phyloP scores from a whole-genome alignment of 2,888 invertebrate species.

The Lysandra coridon region DNA sequence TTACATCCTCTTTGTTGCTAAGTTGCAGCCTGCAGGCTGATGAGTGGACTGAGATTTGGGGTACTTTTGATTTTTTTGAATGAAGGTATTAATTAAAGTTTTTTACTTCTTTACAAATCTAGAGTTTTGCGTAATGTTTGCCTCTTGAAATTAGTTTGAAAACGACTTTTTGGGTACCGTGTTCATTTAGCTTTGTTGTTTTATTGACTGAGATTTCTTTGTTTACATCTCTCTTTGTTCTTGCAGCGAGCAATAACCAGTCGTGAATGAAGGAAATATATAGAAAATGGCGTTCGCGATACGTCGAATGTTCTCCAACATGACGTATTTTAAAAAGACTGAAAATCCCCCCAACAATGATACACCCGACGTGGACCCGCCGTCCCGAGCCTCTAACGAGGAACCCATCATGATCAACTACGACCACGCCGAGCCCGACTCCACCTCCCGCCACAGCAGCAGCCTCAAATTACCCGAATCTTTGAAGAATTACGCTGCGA shows the following conservation, averaged over 20 bases:
- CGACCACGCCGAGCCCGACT: conserved; percentile 60
- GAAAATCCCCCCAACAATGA: conserved; percentile 46
- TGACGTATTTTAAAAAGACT: conserved; percentile 67
- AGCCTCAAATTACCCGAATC: conserved; percentile 56
- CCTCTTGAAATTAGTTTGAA: neutral
- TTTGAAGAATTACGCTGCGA: conserved; percentile 52
- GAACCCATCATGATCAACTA: conserved; percentile 49
- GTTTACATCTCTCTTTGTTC: conserved; percentile 25
- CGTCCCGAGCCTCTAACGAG: conserved; percentile 43
- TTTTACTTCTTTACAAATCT: neutral
- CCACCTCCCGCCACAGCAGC: conserved; percentile 55
- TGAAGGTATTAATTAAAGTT: conserved; percentile 5
- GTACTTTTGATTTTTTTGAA: neutral
- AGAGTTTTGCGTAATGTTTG: neutral
- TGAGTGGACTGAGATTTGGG: neutral
- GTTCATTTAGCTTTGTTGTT: neutral
- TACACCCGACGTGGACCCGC: conserved; percentile 36
- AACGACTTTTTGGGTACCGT: neutral
- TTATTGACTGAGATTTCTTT: neutral
- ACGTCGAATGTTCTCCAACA: conserved; percentile 70
- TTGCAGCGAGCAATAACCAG: neutral
- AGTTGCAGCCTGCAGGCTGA: too few species aligned
- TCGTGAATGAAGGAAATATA: conserved; percentile 11
- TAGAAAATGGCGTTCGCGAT: conserved; percentile 70
- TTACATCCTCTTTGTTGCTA: too few species aligned